Evolutionary conservation across 2,888 invertebrate genomes (phyloP), one percentile per base, ranked within the genome.

Genomic region (Trachelus iudaicus): DNA sequence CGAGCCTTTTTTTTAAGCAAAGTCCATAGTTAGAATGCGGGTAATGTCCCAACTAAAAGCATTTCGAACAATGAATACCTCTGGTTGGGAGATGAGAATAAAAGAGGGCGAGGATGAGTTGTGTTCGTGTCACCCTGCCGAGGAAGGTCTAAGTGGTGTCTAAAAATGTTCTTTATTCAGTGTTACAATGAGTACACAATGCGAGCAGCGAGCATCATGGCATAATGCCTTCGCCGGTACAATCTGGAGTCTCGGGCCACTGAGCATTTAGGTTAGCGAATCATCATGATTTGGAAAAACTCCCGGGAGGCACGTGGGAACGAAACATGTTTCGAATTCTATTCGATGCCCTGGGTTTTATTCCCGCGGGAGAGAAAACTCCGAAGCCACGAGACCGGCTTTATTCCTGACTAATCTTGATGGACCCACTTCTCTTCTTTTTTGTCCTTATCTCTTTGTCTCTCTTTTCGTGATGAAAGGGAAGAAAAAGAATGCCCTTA

Each of bases 281-380:
- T 89, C 89, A 90, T 85, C 87, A 85, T 89, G 89, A 88, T 88
- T 90, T 83, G 88, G 85, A 84, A 85, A 85, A 88, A 87, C 82
- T 82, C 83, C 81, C 81, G 76, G 69, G 79, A 81, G 84, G 77
- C 79, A 85, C 87, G 88, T 89, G 89, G 86, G 88, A 88, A 89
- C 84, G 81, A 80, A 83, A 83, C 88, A 87, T 83, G 87, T 84
- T 87, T 85, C 80, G 86, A 86, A 85, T 84, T 80, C 82, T 80
- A 85, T 84, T 79, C 77, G 71, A 71, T 71, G 33, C 33, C 31
- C 31, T 71, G 71, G 71, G 71, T 31, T 31, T 71, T 71, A 71
- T 71, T 56, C 71, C 71, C 71, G 71, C 31, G 71, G 71, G 71
- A 71, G 33, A 34, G 34, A 34, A 71, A 31, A 71, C 33, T 71